Base-by-base conservation (phyloP, 1,140 invertebrate species). In the Galleria mellonella region DNA sequence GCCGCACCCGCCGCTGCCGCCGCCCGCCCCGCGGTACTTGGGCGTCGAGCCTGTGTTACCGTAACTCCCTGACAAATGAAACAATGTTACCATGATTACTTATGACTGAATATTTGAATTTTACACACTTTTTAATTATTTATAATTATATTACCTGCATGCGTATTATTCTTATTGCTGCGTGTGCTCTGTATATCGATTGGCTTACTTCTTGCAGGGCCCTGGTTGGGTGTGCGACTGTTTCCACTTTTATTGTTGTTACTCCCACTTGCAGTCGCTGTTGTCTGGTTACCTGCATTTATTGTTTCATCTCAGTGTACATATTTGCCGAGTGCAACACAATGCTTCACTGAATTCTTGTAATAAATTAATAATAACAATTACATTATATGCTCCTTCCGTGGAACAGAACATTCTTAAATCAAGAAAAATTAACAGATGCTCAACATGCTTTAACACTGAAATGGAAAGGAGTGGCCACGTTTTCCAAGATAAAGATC, bases 111-210 rank as follows among this genome's bases (percentile, higher is more conserved):
- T n/a, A 32, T 17, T 33, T n/a, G n/a, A n/a, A n/a, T n/a, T n/a
- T n/a, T n/a, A n/a, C n/a, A n/a, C n/a, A n/a, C n/a, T n/a, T n/a
- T n/a, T n/a, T n/a, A n/a, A n/a, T n/a, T n/a, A n/a, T n/a, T n/a
- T n/a, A n/a, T n/a, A n/a, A n/a, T 12, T 9, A 35, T 7, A 6
- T n/a, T 23, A 77, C 75, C 73, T 37, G 67, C 51, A 37, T 67
- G 58, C 30, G 43, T 67, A 30, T 45, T 63, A 32, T 45, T 66
- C 43, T 64, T 75, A 15, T 62, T 69, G 32, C 5, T 60, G 7
- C 17, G 60, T n/a, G 51, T 11, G 7, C 51, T 53, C 44, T 77
- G 74, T 15, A 81, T 81, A 45, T 83, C 79, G 11, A 81, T 79
- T 35, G 79, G 79, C 45, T 81, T 81, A 53, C 72, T 77, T 33